Evolutionary conservation across 2,113 vertebrate species (phyloP).

Genomic region (Smithornis capensis): DNA sequence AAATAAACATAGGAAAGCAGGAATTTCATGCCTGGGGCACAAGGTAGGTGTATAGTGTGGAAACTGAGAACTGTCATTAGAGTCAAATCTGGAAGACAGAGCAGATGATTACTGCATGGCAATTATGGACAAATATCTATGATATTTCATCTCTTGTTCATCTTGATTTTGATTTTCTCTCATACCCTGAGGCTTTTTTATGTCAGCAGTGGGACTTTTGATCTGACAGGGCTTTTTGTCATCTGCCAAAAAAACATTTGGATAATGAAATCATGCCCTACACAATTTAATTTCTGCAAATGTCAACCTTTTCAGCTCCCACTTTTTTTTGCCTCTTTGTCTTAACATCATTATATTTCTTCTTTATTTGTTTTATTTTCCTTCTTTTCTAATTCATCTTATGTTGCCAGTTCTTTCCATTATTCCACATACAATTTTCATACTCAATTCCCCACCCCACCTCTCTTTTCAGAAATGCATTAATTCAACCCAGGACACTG

Average conservation of each 20-base stretch:
- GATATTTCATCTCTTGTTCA: neutral
- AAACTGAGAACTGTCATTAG: neutral
- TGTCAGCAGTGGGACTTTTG: neutral
- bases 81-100: neutral
- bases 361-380: neutral
- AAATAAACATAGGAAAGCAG: neutral
- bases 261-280: neutral
- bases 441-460: neutral
- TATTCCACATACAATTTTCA: neutral
- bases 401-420: neutral
- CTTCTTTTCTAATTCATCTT: neutral
- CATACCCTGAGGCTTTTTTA: neutral
- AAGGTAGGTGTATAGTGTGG: neutral
- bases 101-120: neutral
- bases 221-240: neutral
- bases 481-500: neutral
- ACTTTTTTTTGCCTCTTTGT: neutral
- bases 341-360: neutral
- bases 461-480: neutral
- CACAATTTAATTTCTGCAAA: neutral
- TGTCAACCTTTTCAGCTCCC: neutral
- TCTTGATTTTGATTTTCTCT: neutral
- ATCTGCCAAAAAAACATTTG: neutral
- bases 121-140: neutral
- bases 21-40: neutral